Conservation (phyloP, 2,113 vertebrate species). For the Callipepla squamata region DNA sequence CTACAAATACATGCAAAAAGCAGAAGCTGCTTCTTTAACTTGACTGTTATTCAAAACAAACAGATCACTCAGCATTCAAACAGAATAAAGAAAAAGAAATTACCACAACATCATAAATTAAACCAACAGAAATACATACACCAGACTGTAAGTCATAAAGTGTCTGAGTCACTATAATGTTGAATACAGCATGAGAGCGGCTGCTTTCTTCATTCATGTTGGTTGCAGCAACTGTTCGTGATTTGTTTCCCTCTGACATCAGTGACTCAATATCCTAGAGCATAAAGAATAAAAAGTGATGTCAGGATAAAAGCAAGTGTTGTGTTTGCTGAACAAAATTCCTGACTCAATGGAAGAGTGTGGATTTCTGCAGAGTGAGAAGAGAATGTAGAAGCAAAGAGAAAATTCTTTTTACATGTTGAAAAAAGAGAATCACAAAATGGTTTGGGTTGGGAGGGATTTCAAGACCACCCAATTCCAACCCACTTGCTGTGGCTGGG, state of each 20-base stretch:
- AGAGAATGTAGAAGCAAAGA: background rate
- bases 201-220: conserved; percentile 98
- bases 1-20: background rate
- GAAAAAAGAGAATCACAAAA: background rate
- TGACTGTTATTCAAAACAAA: background rate
- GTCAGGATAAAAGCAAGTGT: background rate
- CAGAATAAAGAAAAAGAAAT: background rate
- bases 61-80: background rate
- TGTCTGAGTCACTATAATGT: conserved; percentile 88
- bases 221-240: conserved; percentile 92
- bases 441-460: too few species aligned
- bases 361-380: background rate
- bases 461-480: too few species aligned
- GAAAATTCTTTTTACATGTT: background rate
- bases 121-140: conserved; percentile 69
- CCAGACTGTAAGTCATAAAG: conserved; percentile 87
- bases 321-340: conserved; percentile 4
- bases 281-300: conserved; percentile 26
- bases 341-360: background rate
- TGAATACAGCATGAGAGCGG: conserved; percentile 90
- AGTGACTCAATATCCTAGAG: conserved; percentile 85
- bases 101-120: background rate
- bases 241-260: conserved; percentile 97
- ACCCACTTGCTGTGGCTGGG: too few species aligned
- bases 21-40: background rate